Conservation (phyloP, 1,140 invertebrate genomes). For the Sinella curviseta region DNA sequence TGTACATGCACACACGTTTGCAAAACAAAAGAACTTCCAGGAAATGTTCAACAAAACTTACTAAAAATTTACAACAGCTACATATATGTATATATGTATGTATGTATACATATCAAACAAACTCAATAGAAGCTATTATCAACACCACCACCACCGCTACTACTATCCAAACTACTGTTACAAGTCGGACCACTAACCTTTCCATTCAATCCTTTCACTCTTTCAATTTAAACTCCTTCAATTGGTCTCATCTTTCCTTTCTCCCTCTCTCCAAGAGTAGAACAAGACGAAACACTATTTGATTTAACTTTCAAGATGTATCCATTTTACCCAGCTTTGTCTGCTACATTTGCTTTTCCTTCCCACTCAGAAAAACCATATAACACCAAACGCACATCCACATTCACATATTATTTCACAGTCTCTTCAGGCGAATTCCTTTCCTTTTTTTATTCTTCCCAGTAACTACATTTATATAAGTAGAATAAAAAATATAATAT, state of each 20-base stretch:
- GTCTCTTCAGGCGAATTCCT: not conserved
- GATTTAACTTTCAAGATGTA: slow-evolving; percentile 26
- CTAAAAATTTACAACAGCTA: no score
- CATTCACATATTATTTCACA: not conserved
- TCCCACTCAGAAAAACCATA: not conserved
- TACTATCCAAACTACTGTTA: not conserved
- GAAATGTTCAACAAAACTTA: slow-evolving; percentile 4
- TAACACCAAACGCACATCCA: not conserved
- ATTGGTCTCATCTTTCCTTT: slow-evolving; percentile 16
- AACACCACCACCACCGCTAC: not conserved
- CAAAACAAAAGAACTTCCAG: no score
- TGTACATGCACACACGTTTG: no score
- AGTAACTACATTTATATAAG: no score
- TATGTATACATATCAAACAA: no score
- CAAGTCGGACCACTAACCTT: slow-evolving; percentile 12
- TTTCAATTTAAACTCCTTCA: slow-evolving; percentile 22
- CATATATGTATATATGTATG: no score
- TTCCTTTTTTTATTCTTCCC: not conserved
- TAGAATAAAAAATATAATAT: no score
- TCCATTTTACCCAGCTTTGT: slow-evolving; percentile 22
- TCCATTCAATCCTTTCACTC: slow-evolving; percentile 22
- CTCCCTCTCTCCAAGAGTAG: not conserved
- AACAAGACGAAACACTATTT: slow-evolving; percentile 8
- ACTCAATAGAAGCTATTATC: not conserved
- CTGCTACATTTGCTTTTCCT: slow-evolving; percentile 19